These are phyloP conservation scores for Thaumatotibia leucotreta DNA, from an alignment of 1,140 invertebrate genomes.

Conservation along the genomic window DNA sequence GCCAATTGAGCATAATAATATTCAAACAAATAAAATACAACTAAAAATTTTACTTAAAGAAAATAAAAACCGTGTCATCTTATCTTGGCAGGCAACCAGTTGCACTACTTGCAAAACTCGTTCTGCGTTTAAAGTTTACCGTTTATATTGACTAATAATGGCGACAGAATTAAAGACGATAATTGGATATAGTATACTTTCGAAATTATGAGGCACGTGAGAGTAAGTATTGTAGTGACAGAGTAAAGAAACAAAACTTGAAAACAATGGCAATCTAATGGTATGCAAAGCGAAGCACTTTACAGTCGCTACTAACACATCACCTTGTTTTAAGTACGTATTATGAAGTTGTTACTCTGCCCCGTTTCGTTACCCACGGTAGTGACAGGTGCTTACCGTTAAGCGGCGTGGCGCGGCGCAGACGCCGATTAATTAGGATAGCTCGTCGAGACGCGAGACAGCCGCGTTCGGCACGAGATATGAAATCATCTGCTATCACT, in stretches of 20 bases:
- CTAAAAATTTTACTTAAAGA: background rate
- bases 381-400: constrained; percentile 12
- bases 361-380: background rate
- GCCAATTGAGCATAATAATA: background rate
- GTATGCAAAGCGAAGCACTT: too few relatives aligned
- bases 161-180: background rate
- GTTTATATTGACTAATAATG: background rate
- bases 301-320: too few relatives aligned
- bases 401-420: background rate
- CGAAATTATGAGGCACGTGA: background rate
- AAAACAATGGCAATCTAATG: too few relatives aligned
- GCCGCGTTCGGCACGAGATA: background rate
- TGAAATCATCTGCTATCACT: background rate
- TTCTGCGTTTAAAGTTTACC: background rate
- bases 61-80: background rate
- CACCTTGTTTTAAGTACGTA: background rate
- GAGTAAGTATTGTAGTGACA: background rate
- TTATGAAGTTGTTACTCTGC: background rate
- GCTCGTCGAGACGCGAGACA: constrained; percentile 5
- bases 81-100: background rate
- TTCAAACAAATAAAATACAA: too few relatives aligned
- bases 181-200: background rate
- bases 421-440: constrained; percentile 11
- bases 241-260: background rate
- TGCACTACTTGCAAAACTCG: background rate